Evolutionary conservation across 2,888 invertebrate genomes (phyloP).

Genomic region (Sepioteuthis lessoniana): DNA sequence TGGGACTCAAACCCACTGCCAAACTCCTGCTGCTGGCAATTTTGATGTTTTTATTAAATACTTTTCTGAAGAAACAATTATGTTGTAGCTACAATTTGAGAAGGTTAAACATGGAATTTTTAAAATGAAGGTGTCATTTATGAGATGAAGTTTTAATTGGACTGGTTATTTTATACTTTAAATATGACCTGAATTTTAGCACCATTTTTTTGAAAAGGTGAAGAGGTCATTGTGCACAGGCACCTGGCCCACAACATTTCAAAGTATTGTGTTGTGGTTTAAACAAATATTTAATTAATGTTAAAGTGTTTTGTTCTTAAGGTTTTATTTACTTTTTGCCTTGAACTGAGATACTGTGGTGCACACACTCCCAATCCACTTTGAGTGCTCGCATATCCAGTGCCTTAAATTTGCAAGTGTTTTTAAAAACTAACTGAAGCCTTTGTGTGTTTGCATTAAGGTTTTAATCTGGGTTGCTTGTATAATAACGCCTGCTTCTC

Average conservation of each 20-base stretch:
- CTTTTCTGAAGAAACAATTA: not conserved
- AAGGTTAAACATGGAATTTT: no score
- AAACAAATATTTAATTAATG: no score
- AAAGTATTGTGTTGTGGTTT: no score
- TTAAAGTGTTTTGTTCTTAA: not conserved
- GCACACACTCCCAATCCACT: not conserved
- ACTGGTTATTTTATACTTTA: no score
- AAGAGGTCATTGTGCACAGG: no score
- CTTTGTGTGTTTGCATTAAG: not conserved
- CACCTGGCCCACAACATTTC: no score
- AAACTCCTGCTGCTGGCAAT: not conserved
- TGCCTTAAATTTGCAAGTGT: not conserved
- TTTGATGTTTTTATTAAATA: not conserved
- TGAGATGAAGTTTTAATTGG: no score
- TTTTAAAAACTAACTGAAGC: not conserved
- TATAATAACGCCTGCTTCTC: not conserved
- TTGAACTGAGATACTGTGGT: constrained; percentile 33
- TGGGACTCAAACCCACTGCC: not conserved
- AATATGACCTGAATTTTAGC: no score
- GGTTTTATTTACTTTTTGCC: not conserved
- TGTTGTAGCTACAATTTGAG: no score
- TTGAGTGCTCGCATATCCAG: constrained; percentile 17
- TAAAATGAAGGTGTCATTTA: no score
- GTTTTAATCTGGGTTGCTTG: not conserved
- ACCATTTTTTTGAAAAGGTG: no score